Percentiles rank a stretch among this genome's conserved stretches.
These are phyloP conservation scores for Myripristis murdjan DNA, from an alignment of 2,797 vertebrate genomes.

Conservation along the genomic window DNA sequence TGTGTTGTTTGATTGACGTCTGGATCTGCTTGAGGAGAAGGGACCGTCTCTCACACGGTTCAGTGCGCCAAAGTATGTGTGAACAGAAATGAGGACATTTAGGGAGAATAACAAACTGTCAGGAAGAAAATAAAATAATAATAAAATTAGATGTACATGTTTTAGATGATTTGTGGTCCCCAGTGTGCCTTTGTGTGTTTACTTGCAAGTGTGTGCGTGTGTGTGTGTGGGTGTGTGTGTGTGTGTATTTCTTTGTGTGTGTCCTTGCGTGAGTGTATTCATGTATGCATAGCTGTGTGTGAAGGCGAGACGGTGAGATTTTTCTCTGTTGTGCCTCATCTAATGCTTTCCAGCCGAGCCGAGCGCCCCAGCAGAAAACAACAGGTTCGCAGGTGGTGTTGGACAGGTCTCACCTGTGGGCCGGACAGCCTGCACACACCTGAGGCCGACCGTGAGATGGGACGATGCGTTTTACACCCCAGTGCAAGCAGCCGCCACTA, in stretches of 20 bases:
- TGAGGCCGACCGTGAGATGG: slow-evolving; percentile 6
- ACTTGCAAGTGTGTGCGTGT: slow-evolving; percentile 47
- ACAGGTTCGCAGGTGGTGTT: slow-evolving; percentile 68
- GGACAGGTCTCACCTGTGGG: slow-evolving; percentile 67
- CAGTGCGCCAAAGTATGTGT: slow-evolving; percentile 79
- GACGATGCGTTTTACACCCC: slow-evolving; percentile 51
- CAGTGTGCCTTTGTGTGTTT: slow-evolving; percentile 46
- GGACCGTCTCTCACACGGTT: slow-evolving; percentile 70
- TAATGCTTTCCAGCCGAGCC: slow-evolving; percentile 58
- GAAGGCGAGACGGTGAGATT: slow-evolving; percentile 56
- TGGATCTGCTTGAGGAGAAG: slow-evolving; percentile 72
- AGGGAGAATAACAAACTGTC: slow-evolving; percentile 69
- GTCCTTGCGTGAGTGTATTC: slow-evolving; percentile 52
- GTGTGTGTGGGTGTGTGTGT: slow-evolving; percentile 14
- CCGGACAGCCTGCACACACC: slow-evolving; percentile 37
- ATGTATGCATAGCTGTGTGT: slow-evolving; percentile 45
- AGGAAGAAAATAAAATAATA: slow-evolving; percentile 45
- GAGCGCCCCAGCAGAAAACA: slow-evolving; percentile 36
- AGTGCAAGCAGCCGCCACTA: neutral
- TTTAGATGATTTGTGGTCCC: slow-evolving; percentile 46
- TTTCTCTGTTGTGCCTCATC: slow-evolving; percentile 60
- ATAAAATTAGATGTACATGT: slow-evolving; percentile 38
- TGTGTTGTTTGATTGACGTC: slow-evolving; percentile 77
- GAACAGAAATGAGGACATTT: slow-evolving; percentile 79
- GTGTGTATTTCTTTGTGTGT: slow-evolving; percentile 24